phyloP scores from a whole-genome alignment of 1,140 invertebrate genomes.

The Melipona quadrifasciata region DNA sequence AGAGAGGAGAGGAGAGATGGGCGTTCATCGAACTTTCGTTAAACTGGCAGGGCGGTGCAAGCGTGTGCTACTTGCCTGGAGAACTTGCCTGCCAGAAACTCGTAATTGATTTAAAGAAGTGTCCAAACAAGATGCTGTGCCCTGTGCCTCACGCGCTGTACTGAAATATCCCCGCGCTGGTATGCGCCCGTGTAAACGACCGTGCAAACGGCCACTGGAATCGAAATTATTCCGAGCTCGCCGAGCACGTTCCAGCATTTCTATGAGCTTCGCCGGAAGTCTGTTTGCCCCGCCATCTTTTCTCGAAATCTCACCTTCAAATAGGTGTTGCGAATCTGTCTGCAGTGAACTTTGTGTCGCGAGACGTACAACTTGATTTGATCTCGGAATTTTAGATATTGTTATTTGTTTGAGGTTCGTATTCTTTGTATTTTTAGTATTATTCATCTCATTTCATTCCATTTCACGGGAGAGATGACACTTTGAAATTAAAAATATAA shows the following conservation, averaged over 20 bases:
- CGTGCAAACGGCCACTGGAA: slow-evolving; percentile 9
- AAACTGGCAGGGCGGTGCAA: slow-evolving; percentile 23
- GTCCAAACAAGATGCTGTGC: slow-evolving; percentile 62
- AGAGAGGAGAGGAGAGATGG: not conserved
- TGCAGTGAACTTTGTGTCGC: not conserved
- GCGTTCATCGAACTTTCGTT: slow-evolving; percentile 27
- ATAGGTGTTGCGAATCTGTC: not conserved
- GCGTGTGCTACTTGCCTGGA: slow-evolving; percentile 20
- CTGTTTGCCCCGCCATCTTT: not conserved
- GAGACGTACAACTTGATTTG: not conserved
- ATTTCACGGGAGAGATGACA: no score
- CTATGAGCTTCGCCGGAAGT: not conserved
- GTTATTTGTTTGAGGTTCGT: not conserved
- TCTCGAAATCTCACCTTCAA: not conserved
- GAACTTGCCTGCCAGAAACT: slow-evolving; percentile 51
- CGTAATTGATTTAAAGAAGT: slow-evolving; percentile 67
- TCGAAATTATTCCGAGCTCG: slow-evolving; percentile 33
- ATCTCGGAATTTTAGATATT: not conserved
- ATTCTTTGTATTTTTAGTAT: no score
- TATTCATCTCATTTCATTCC: no score
- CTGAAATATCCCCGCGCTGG: not conserved
- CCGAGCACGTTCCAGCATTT: not conserved
- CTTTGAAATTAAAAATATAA: no score
- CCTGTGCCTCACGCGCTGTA: slow-evolving; percentile 11
- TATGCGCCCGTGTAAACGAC: slow-evolving; percentile 15